Conservation (phyloP, 2,888 invertebrate species). For the Thera obeliscata region DNA sequence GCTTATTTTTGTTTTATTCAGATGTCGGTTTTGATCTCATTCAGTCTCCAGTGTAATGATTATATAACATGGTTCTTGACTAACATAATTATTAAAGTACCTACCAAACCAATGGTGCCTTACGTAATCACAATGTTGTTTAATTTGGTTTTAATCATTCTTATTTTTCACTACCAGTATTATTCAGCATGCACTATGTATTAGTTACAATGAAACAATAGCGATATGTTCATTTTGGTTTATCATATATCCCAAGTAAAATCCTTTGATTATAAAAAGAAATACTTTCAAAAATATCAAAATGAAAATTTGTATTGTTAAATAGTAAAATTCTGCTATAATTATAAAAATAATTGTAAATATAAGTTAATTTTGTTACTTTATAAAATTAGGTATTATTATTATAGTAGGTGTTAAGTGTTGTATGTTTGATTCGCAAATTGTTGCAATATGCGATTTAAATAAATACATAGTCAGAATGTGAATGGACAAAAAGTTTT, state of each 20-base stretch:
- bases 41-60: constrained; percentile 75
- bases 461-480: constrained; percentile 78
- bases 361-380: constrained; percentile 85
- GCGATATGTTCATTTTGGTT: constrained; percentile 23
- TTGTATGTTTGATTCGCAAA: constrained; percentile 83
- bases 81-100: constrained; percentile 46
- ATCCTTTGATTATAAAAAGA: constrained; percentile 16
- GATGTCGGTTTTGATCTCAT: constrained; percentile 81
- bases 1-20: constrained; percentile 40
- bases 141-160: constrained; percentile 44
- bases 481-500: constrained; percentile 74
- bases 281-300: constrained; percentile 46
- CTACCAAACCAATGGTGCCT: constrained; percentile 77
- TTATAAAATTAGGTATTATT: constrained; percentile 84
- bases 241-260: constrained; percentile 24
- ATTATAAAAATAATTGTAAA: constrained; percentile 81
- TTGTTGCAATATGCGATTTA: constrained; percentile 82
- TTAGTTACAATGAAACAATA: constrained; percentile 19
- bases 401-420: constrained; percentile 81
- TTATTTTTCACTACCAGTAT: constrained; percentile 39
- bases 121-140: constrained; percentile 53
- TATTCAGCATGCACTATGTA: constrained; percentile 35
- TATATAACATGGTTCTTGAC: constrained; percentile 52
- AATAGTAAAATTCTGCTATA: constrained; percentile 82
- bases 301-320: constrained; percentile 65